Evolutionary conservation across 2,113 vertebrate genomes (phyloP).

Genomic region (Lutjanus erythropterus): DNA sequence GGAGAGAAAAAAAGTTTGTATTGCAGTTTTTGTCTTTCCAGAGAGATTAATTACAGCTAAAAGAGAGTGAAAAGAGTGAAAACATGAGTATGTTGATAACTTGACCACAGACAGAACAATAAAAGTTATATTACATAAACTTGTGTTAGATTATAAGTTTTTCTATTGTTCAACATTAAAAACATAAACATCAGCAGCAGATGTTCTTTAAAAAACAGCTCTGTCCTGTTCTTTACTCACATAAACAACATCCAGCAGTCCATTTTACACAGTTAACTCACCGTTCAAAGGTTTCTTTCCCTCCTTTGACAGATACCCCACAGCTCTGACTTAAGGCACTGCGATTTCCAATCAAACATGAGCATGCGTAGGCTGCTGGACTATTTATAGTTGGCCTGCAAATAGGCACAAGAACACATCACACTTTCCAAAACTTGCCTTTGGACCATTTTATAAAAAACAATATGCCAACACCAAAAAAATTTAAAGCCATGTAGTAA

Average conservation of each 20-base stretch:
- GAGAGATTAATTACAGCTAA: conserved; percentile 16
- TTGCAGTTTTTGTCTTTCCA: background rate
- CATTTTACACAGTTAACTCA: conserved; percentile 65
- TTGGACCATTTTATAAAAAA: conserved; percentile 46
- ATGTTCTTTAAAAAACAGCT: conserved; percentile 19
- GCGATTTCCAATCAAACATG: conserved; percentile 85
- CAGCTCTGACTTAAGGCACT: conserved; percentile 75
- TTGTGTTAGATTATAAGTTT: background rate
- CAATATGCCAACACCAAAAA: conserved; percentile 18
- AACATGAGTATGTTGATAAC: conserved; percentile 1
- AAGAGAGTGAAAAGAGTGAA: conserved; percentile 14
- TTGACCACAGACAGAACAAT: background rate
- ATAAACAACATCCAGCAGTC: background rate
- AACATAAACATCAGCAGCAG: background rate
- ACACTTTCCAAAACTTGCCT: conserved; percentile 76
- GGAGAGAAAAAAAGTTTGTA: conserved; percentile 9
- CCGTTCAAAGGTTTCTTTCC: conserved; percentile 73
- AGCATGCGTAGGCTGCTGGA: conserved; percentile 78
- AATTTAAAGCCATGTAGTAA: background rate
- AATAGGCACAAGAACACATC: conserved; percentile 84
- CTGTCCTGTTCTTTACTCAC: background rate
- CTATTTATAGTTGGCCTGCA: conserved; percentile 86
- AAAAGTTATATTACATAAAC: background rate
- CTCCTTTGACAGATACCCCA: conserved; percentile 75
- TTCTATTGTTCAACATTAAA: background rate